Evolutionary conservation across 1,140 invertebrate species (phyloP).

Genomic region (Ruditapes philippinarum): DNA sequence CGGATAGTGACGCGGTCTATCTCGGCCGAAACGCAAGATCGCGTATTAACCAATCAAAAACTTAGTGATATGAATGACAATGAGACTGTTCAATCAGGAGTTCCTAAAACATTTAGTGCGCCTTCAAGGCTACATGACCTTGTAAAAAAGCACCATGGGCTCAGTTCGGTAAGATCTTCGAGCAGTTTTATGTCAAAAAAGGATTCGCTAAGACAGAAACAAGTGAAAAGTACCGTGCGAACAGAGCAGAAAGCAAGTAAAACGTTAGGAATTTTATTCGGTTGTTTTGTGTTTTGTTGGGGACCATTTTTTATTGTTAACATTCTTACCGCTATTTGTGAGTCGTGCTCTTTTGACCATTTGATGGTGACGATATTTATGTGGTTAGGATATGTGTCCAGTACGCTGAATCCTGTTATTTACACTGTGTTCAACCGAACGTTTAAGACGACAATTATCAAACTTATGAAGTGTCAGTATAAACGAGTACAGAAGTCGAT

Average conservation of each 20-base stretch:
- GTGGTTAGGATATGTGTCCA: constrained; percentile 85
- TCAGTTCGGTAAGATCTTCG: not conserved
- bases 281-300: constrained; percentile 85
- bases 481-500: constrained; percentile 68
- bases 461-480: constrained; percentile 82
- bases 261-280: constrained; percentile 85
- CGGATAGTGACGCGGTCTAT: not conserved
- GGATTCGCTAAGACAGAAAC: constrained; percentile 60
- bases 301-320: constrained; percentile 85
- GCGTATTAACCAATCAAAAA: not conserved
- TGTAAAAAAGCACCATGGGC: constrained; percentile 29
- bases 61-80: constrained; percentile 61
- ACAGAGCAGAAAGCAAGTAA: constrained; percentile 97
- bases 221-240: constrained; percentile 75
- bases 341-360: constrained; percentile 86
- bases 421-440: constrained; percentile 86
- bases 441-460: constrained; percentile 83
- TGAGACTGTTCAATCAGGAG: constrained; percentile 27
- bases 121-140: constrained; percentile 55
- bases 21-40: not conserved
- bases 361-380: constrained; percentile 80
- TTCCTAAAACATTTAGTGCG: constrained; percentile 48
- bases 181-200: constrained; percentile 38
- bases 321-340: constrained; percentile 84
- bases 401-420: constrained; percentile 86